Percentiles rank a stretch among this genome's conserved stretches.
Conservation (phyloP, 2,797 vertebrate genomes). For the Xenopus petersii region DNA sequence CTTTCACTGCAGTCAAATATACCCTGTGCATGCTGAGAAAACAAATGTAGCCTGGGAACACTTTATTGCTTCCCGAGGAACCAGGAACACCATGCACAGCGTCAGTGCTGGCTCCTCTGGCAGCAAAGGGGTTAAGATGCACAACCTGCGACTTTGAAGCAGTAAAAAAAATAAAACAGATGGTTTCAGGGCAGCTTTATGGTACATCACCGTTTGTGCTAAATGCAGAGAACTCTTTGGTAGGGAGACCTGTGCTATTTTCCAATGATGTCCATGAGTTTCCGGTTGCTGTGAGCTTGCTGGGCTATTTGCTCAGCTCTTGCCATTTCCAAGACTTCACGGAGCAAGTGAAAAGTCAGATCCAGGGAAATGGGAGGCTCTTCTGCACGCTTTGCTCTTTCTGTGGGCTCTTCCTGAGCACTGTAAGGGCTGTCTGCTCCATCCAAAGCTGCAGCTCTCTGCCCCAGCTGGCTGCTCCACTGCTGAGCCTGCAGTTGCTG, state of each 20-base stretch:
- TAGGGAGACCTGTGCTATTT: conserved; percentile 76
- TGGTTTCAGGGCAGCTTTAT: conserved; percentile 86
- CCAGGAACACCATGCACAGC: background rate
- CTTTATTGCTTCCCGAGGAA: background rate
- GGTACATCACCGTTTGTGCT: conserved; percentile 82
- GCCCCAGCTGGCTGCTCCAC: conserved; percentile 74
- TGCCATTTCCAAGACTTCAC: conserved; percentile 96
- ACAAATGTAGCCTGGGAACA: conserved; percentile 54
- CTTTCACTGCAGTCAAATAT: conserved; percentile 55
- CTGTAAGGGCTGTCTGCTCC: conserved; percentile 65
- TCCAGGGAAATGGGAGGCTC: conserved; percentile 96
- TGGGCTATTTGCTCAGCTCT: conserved; percentile 88
- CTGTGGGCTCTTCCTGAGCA: conserved; percentile 59
- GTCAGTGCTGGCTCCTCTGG: conserved; percentile 1
- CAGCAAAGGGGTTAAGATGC: conserved; percentile 51
- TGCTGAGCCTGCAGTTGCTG: conserved; percentile 65
- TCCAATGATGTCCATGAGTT: conserved; percentile 97
- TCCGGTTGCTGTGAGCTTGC: conserved; percentile 95
- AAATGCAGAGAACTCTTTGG: conserved; percentile 80
- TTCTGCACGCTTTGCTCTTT: conserved; percentile 83
- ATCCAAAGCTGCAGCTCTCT: conserved; percentile 70
- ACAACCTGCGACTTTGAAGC: conserved; percentile 74
- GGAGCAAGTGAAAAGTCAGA: conserved; percentile 97
- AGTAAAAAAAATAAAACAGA: conserved; percentile 76
- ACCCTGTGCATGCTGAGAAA: conserved; percentile 66